Conservation (phyloP, 2,113 vertebrate species). For the Patagioenas fasciata region DNA sequence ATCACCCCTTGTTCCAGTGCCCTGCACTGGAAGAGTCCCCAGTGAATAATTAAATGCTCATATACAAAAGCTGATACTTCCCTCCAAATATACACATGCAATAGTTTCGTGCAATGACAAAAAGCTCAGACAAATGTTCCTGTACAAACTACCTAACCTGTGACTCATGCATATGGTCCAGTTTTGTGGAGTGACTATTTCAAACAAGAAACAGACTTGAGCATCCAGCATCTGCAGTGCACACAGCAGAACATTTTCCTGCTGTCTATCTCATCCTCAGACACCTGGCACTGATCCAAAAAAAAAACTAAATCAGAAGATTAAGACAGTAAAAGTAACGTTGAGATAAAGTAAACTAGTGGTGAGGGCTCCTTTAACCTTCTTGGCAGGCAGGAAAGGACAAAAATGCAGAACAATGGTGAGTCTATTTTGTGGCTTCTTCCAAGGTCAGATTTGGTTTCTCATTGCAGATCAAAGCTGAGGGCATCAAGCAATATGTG, state of each 20-base stretch:
- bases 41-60: neutral
- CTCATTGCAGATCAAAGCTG: neutral
- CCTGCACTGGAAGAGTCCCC: neutral
- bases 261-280: fast-evolving
- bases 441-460: neutral
- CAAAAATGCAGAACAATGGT: neutral
- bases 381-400: neutral
- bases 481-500: neutral
- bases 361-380: neutral
- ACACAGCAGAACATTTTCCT: neutral
- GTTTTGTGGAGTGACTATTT: neutral
- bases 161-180: neutral
- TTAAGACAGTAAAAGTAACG: neutral
- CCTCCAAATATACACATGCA: neutral
- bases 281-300: fast-evolving
- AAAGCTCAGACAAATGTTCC: neutral
- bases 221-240: neutral
- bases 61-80: neutral
- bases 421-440: neutral
- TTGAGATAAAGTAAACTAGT: neutral
- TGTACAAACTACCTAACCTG: neutral
- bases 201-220: neutral
- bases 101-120: neutral
- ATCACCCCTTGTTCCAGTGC: no score
- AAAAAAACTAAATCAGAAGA: neutral